Conservation (phyloP, 2,797 vertebrate species). For the Choloepus didactylus region DNA sequence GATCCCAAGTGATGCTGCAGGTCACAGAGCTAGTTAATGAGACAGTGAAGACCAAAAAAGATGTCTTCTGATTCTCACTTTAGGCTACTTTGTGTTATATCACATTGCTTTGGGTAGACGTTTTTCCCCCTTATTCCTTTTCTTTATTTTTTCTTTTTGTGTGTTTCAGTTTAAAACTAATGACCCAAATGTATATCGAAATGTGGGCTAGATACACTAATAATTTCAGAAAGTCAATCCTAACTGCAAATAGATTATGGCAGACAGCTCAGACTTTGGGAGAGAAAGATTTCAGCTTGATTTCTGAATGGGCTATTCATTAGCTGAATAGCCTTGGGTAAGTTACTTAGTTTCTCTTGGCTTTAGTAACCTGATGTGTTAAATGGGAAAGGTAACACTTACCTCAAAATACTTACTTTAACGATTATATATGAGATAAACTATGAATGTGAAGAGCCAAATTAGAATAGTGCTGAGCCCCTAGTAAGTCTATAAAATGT, state of each 20-base stretch:
- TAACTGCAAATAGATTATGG: conserved; percentile 46
- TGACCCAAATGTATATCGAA: not conserved
- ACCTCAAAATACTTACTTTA: conserved; percentile 47
- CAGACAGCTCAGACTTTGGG: conserved; percentile 40
- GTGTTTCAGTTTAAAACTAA: conserved; percentile 61
- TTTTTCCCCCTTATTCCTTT: not conserved
- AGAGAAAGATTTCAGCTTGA: conserved; percentile 50
- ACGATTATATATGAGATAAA: conserved; percentile 71
- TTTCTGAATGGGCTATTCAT: conserved; percentile 59
- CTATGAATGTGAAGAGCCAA: conserved; percentile 48
- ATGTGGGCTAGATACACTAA: conserved; percentile 40
- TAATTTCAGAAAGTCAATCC: conserved; percentile 32
- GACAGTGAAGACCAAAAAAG: not conserved
- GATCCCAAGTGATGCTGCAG: conserved; percentile 9
- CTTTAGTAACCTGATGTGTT: conserved; percentile 71
- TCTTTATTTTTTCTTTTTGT: not conserved
- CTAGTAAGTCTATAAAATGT: conserved; percentile 27
- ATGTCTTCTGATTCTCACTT: conserved; percentile 27
- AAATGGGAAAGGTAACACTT: conserved; percentile 61
- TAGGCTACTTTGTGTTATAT: conserved; percentile 12
- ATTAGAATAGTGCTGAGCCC: conserved; percentile 55
- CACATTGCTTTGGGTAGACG: not conserved
- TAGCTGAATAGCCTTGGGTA: conserved; percentile 70
- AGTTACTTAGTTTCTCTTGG: conserved; percentile 73
- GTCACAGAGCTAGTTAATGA: conserved; percentile 65